Evolutionary conservation across 1,140 invertebrate species (phyloP), one percentile per base, ranked within the genome.

Genomic region (Bombus huntii): DNA sequence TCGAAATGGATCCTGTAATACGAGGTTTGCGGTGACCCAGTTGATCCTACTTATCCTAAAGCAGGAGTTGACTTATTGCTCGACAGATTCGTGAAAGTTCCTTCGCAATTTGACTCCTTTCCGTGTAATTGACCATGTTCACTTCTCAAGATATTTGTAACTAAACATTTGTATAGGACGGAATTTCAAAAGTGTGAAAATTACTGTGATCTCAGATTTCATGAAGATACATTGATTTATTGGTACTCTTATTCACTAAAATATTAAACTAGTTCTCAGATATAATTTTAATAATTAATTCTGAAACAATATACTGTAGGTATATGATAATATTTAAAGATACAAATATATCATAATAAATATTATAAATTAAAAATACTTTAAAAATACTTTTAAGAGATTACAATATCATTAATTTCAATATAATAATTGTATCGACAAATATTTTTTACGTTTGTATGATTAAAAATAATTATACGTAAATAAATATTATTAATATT

Each of bases 1-100:
- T 91, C 53, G 84, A 83, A 88, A 90, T 88, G 88, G 88, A 91
- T 91, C 83, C 88, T 88, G 91, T 91, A 91, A 91, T 66, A 85
- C 62, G 90, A 91, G 90, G 47, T 88, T 83, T 81, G 83, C 88
- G 68, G 88, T 88, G 65, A 81, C 86, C 89, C 83, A 12, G 31
- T 18, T 82, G 47, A 83, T 88, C 88, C 86, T 81, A 78, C 76
- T 90, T 85, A 72, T 83, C 77, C 42, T 80, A 71, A 72, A 83
- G 71, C 79, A 90, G 75, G 86, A 78, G 68, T n/a, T 90, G 81
- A 90, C 66, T 90, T 90, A 90, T 90, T 86, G 73, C 83, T 86
- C 80, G 74, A 90, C 80, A 86, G 88, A 90, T 90, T 90, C 68
- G 80, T 90, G 66, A 90, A 88, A 88, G 68, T 73, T 76, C 68